A percentile compares a stretch with the other conserved stretches of the same genome.
Conservation (phyloP, 2,797 vertebrate species). For the Siniperca scherzeri region DNA sequence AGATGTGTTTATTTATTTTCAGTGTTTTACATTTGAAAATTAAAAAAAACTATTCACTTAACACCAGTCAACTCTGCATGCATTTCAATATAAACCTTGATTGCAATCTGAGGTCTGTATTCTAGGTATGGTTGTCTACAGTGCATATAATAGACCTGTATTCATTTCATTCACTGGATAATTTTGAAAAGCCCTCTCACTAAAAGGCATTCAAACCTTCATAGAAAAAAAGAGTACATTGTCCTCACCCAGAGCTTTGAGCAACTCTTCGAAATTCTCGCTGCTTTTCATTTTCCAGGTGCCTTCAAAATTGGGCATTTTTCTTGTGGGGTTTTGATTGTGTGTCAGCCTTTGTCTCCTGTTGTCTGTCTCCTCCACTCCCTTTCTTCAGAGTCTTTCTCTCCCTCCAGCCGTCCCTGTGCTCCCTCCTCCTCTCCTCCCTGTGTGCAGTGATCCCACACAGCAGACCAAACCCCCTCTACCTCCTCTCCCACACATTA, state of each 20-base stretch:
- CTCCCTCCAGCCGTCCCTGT: conserved; percentile 41
- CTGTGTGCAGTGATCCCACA: conserved; percentile 75
- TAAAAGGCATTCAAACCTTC: neutral
- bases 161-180: neutral
- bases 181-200: neutral
- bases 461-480: conserved; percentile 44
- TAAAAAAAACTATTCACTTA: neutral
- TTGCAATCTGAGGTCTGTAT: neutral
- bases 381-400: conserved; percentile 63
- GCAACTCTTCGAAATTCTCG: conserved; percentile 96
- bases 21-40: neutral
- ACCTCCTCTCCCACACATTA: conserved; percentile 39
- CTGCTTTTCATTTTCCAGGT: conserved; percentile 99
- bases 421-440: conserved; percentile 61
- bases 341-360: conserved; percentile 47
- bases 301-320: conserved; percentile 95
- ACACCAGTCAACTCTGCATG: neutral
- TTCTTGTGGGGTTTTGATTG: conserved; percentile 40
- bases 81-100: neutral
- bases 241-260: conserved; percentile 94
- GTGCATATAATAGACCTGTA: neutral
- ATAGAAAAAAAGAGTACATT: conserved; percentile 1
- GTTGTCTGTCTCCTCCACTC: conserved; percentile 61
- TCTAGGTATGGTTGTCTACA: neutral
- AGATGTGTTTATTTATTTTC: neutral